Evolutionary conservation across 1,140 invertebrate species (phyloP).

Genomic region (Solenopsis fugax): DNA sequence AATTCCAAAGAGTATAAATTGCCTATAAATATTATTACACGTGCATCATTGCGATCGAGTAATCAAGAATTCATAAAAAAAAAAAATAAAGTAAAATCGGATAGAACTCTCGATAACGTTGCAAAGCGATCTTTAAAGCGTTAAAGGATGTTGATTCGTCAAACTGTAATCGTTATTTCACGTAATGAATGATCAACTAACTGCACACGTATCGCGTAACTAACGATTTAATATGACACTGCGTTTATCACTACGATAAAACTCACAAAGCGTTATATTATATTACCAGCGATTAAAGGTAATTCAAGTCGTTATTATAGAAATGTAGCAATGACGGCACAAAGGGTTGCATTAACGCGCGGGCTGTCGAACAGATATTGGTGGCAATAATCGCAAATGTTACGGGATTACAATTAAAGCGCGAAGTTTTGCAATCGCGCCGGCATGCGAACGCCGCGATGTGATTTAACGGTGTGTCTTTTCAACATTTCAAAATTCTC

Average conservation of each 20-base stretch:
- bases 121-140: neutral
- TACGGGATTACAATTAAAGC: constrained; percentile 10
- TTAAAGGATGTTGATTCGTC: neutral
- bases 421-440: neutral
- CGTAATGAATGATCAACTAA: constrained; percentile 33
- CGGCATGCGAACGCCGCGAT: neutral
- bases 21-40: constrained; percentile 13
- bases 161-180: constrained; percentile 15
- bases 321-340: neutral
- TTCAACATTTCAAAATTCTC: neutral
- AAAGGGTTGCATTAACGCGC: constrained; percentile 11
- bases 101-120: neutral
- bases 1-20: neutral
- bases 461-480: neutral
- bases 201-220: constrained; percentile 18
- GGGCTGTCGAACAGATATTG: neutral
- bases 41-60: neutral
- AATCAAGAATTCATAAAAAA: neutral
- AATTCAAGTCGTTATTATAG: constrained; percentile 10
- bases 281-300: neutral
- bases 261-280: neutral
- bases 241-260: constrained; percentile 27
- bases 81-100: neutral
- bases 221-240: constrained; percentile 26
- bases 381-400: constrained; percentile 11